These are phyloP conservation scores for Ostrea denselamellosa DNA, from an alignment of 1,140 invertebrate species.

Conservation along the genomic window DNA sequence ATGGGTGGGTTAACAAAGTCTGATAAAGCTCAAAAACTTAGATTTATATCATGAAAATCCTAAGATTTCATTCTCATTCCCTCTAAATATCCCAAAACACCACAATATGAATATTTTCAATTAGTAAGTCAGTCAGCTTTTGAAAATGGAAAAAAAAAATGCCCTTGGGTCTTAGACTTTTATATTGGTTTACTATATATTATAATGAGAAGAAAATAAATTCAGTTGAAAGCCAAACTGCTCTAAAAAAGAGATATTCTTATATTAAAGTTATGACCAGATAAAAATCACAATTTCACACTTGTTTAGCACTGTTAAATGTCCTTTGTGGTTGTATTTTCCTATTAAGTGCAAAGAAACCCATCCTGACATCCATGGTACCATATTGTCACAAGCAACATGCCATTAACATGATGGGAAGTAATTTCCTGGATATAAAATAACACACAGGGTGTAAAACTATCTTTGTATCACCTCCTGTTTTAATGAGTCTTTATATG, in stretches of 20 bases:
- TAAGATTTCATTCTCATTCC: neutral
- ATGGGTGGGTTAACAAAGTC: neutral
- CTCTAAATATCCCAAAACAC: neutral
- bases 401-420: constrained; percentile 13
- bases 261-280: neutral
- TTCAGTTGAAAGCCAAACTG: neutral
- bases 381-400: neutral
- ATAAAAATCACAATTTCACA: constrained; percentile 32
- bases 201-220: constrained; percentile 12
- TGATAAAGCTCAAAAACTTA: constrained; percentile 2
- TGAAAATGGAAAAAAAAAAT: constrained; percentile 18
- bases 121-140: neutral
- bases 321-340: neutral
- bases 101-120: neutral
- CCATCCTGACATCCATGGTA: neutral
- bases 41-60: constrained; percentile 3
- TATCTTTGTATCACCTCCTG: constrained; percentile 9
- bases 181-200: neutral
- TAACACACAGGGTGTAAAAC: neutral
- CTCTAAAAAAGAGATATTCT: constrained; percentile 1
- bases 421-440: constrained; percentile 34
- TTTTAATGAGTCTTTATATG: constrained; percentile 22
- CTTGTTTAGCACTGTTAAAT: neutral
- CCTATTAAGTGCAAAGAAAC: neutral
- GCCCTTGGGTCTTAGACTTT: neutral